A percentile compares a stretch with the other conserved stretches of the same genome.
Conservation (phyloP, 2,113 vertebrate genomes). For the Siniperca chuatsi region DNA sequence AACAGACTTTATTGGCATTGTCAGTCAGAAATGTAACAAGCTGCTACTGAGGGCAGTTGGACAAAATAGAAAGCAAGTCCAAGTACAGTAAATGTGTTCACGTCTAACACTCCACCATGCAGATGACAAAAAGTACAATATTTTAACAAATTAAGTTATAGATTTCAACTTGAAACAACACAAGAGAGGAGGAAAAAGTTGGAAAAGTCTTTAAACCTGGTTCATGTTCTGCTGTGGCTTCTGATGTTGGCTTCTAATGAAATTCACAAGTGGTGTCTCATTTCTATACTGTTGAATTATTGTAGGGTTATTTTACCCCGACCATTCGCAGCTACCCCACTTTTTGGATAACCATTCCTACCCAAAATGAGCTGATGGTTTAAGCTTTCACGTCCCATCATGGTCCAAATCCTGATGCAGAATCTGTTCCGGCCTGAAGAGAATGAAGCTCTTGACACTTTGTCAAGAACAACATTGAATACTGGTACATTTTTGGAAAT, state of each 20-base stretch:
- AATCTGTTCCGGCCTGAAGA: background rate
- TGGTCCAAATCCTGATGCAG: background rate
- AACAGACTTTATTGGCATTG: background rate
- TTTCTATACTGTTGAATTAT: background rate
- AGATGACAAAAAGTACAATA: too few species aligned
- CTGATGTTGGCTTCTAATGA: background rate
- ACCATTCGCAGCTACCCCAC: background rate
- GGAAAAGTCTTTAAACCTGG: background rate
- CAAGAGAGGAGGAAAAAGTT: background rate
- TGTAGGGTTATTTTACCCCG: background rate
- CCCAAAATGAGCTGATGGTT: background rate
- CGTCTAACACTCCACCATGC: background rate
- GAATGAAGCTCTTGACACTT: conserved; percentile 12
- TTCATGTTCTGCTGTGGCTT: background rate
- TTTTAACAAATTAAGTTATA: background rate
- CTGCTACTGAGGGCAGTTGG: background rate
- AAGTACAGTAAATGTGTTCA: background rate
- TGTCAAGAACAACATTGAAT: background rate
- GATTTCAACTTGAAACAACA: background rate
- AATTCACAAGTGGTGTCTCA: background rate
- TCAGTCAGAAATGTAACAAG: background rate
- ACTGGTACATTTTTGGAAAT: background rate
- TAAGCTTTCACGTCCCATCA: background rate
- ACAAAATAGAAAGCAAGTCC: background rate
- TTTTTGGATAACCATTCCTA: background rate